Conservation (phyloP, 2,888 invertebrate species). For the Orthosia gothica region DNA sequence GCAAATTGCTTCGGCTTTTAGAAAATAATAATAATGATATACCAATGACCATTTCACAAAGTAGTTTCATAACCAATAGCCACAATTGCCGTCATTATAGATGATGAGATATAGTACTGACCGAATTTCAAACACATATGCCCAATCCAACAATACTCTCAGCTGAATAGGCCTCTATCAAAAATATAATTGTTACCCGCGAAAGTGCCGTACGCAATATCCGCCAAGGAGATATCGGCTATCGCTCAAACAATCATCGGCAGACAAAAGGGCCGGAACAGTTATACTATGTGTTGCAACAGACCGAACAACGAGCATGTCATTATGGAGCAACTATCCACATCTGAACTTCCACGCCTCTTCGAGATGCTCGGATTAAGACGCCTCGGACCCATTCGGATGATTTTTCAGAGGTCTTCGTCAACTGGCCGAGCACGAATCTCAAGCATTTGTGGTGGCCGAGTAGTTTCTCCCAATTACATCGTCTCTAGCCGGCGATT, state of each 20-base stretch:
- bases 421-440: constrained; percentile 81
- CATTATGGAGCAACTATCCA: constrained; percentile 82
- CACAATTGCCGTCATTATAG: constrained; percentile 62
- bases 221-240: constrained; percentile 79
- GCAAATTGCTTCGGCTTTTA: constrained; percentile 22
- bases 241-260: constrained; percentile 83
- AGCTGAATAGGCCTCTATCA: constrained; percentile 59
- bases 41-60: constrained; percentile 40
- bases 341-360: constrained; percentile 75
- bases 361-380: constrained; percentile 63
- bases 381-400: constrained; percentile 58
- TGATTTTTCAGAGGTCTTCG: constrained; percentile 79
- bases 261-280: constrained; percentile 88
- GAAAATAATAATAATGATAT: constrained; percentile 33
- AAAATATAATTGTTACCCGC: constrained; percentile 78
- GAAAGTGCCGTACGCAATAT: constrained; percentile 77
- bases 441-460: constrained; percentile 88
- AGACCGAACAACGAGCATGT: constrained; percentile 81
- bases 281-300: constrained; percentile 83
- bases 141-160: constrained; percentile 58
- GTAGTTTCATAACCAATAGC: constrained; percentile 51
- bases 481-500: constrained; percentile 88
- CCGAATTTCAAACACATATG: constrained; percentile 62
- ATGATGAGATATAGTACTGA: constrained; percentile 62
- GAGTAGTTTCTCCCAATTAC: constrained; percentile 91